phyloP scores from a whole-genome alignment of 2,113 vertebrate species.

The Pandion haliaetus region DNA sequence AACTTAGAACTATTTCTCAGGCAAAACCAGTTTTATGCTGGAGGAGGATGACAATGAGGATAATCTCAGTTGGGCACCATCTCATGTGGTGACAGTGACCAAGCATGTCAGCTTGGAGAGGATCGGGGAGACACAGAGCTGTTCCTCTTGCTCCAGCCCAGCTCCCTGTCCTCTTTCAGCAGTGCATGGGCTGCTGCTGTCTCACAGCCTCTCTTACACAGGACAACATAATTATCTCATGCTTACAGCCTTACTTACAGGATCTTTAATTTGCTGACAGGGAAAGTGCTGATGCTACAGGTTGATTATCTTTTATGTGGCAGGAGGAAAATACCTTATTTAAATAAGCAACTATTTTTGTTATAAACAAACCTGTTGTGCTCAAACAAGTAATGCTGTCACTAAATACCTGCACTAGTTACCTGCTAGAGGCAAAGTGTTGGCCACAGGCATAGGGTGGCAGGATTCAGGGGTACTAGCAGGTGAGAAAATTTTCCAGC shows the following conservation, averaged over 20 bases:
- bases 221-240: not conserved
- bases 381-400: not conserved
- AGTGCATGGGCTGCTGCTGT: not conserved
- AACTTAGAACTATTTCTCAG: not conserved
- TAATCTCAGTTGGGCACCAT: not conserved
- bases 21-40: not conserved
- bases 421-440: not conserved
- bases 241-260: not conserved
- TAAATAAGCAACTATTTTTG: not conserved
- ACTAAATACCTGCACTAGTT: not conserved
- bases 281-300: not conserved
- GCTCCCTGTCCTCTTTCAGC: not conserved
- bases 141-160: not conserved
- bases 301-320: not conserved
- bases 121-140: not conserved
- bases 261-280: not conserved
- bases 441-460: not conserved
- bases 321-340: not conserved
- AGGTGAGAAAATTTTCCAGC: not conserved
- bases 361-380: not conserved
- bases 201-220: not conserved
- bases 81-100: not conserved
- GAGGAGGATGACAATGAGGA: not conserved
- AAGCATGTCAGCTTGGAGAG: not conserved
- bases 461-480: not conserved